Evolutionary conservation across 2,797 vertebrate genomes (phyloP), one percentile per base, ranked within the genome.

Genomic region (Anabacerthia variegaticeps): DNA sequence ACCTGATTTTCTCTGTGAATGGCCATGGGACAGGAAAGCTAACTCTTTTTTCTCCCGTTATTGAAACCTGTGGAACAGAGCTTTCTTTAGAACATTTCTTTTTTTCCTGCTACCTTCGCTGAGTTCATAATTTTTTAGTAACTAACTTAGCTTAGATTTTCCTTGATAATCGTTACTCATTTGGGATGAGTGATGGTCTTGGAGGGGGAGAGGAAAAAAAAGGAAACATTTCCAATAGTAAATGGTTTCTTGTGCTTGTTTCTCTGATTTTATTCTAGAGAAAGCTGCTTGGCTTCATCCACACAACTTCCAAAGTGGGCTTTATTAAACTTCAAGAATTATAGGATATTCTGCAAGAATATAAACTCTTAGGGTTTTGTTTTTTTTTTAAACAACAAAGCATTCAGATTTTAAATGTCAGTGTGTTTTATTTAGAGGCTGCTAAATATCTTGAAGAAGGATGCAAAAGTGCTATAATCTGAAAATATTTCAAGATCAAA

Each of bases 131-230:
- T 37, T 37, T 76, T 56, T 65, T 20, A 52, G 30, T 24, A 74
- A 68, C 5, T 36, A 85, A 36, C 2, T 34, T 32, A 30, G 12
- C 5, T 68, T 36, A 32, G 30, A 44, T 77, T 78, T 85, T 65
- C 36, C 43, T 63, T 89, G 37, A 18, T 30, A 79, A 32, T 15
- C 51, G 8, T 48, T 34, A 67, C 20, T 63, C 18, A 48, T 1
- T 2, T 51, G 26, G 20, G 28, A 23, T 41, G 22, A 84, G 6
- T 16, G 24, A 73, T 10, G 5, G 15, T 51, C 27, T 27, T 48
- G 6, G 8, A 12, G 5, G 34, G 34, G 6, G 20, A 7, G 15
- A 24, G 13, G 1, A 2, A 7, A 9, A 0, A 3, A 66, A 22
- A 22, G 44, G 44, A 44, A 46, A 41, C 23, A 58, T 73, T 71